Evolutionary conservation across 2,888 invertebrate genomes (phyloP).

Genomic region (Lasioglossum zephyrum): DNA sequence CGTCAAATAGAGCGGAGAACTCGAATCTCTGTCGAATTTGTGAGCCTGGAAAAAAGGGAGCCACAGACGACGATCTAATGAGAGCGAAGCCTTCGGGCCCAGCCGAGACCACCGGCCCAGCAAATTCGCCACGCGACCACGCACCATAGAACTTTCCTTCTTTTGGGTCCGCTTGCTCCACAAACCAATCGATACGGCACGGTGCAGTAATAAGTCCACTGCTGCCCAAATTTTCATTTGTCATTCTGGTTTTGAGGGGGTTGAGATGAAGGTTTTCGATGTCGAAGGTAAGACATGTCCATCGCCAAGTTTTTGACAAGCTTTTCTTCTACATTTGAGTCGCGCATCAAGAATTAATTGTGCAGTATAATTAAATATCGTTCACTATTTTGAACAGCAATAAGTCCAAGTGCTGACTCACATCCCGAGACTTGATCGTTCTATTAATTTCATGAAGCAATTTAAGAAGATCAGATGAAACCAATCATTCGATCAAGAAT

Average conservation of each 20-base stretch:
- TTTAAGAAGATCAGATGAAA: background rate
- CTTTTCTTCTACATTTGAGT: too few relatives aligned
- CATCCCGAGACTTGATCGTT: background rate
- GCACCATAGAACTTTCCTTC: constrained; percentile 30
- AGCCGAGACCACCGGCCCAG: background rate
- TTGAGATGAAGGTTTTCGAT: too few relatives aligned
- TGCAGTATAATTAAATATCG: too few relatives aligned
- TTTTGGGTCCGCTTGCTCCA: constrained; percentile 34
- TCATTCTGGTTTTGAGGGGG: too few relatives aligned
- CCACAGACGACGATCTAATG: constrained; percentile 49
- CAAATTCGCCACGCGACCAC: background rate
- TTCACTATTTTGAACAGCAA: too few relatives aligned
- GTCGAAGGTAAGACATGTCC: too few relatives aligned
- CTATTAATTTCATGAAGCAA: too few relatives aligned
- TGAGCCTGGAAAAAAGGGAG: constrained; percentile 66
- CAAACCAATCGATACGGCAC: constrained; percentile 10
- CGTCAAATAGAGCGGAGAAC: constrained; percentile 84
- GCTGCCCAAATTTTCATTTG: background rate
- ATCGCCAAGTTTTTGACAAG: too few relatives aligned
- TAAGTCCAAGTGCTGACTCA: background rate
- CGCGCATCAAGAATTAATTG: too few relatives aligned
- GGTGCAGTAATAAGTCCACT: background rate
- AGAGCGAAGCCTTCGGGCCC: constrained; percentile 64
- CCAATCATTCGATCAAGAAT: background rate
- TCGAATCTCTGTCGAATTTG: constrained; percentile 83